Evolutionary conservation across 2,888 invertebrate species (phyloP).

Genomic region (Polydrusus pterygomalis): DNA sequence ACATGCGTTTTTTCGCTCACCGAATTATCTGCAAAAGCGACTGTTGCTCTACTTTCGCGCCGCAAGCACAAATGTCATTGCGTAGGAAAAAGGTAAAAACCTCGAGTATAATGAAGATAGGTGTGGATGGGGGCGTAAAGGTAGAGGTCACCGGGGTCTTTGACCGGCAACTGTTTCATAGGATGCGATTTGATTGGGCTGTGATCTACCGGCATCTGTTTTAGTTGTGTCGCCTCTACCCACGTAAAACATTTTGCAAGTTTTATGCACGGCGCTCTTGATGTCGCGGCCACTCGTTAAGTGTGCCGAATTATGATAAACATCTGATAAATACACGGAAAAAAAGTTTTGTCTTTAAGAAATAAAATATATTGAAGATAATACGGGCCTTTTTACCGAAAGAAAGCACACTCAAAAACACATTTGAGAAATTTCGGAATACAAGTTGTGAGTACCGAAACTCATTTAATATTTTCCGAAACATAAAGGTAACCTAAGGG

Average conservation of each 20-base stretch:
- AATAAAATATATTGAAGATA: too few species aligned
- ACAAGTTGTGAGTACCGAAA: too few species aligned
- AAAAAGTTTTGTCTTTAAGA: too few species aligned
- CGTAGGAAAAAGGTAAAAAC: conserved; percentile 60
- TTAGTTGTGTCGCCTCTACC: conserved; percentile 55
- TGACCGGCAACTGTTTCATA: conserved; percentile 68
- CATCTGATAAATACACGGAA: conserved; percentile 31
- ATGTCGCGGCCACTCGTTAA: conserved; percentile 51
- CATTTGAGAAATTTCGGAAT: too few species aligned
- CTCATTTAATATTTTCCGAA: too few species aligned
- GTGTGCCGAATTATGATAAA: conserved; percentile 52
- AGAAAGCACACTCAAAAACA: too few species aligned
- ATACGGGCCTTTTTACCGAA: too few species aligned
- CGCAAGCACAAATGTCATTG: conserved; percentile 47
- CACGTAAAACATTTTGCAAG: conserved; percentile 58
- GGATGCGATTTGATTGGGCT: conserved; percentile 58
- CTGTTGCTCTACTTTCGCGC: conserved; percentile 41
- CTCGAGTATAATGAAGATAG: conserved; percentile 63
- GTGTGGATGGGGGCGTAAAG: conserved; percentile 68
- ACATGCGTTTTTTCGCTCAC: conserved; percentile 1
- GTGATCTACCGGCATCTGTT: conserved; percentile 69
- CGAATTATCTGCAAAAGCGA: conserved; percentile 27
- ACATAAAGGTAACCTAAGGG: too few species aligned
- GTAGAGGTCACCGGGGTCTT: conserved; percentile 70
- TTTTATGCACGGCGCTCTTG: conserved; percentile 48